These are phyloP conservation scores for Eulithis testata DNA, from an alignment of 2,888 invertebrate genomes.

Conservation along the genomic window DNA sequence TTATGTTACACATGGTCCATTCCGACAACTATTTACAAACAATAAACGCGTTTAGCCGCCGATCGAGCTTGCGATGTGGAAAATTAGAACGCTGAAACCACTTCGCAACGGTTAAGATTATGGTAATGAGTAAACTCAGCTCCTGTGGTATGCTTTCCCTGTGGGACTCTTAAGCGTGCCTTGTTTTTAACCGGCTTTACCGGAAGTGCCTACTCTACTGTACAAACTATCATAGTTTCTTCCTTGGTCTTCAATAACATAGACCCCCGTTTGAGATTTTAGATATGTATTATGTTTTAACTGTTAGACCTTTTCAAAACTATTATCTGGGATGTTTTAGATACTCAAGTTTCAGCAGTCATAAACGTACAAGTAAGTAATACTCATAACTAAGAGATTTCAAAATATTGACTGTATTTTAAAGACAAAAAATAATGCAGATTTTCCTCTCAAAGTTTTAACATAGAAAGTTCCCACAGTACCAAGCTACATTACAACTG, in stretches of 20 bases:
- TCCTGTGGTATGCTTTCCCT: constrained; percentile 10
- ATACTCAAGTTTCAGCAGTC: no score
- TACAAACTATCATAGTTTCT: background rate
- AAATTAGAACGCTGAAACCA: constrained; percentile 55
- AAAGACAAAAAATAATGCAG: constrained; percentile 7
- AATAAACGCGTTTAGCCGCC: constrained; percentile 33
- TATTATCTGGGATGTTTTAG: no score
- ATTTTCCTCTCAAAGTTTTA: constrained; percentile 22
- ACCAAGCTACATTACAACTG: constrained; percentile 38
- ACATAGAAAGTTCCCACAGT: constrained; percentile 42
- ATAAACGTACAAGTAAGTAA: no score
- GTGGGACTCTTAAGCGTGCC: background rate
- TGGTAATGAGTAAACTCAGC: constrained; percentile 55
- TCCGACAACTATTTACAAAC: constrained; percentile 49
- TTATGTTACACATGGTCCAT: constrained; percentile 25
- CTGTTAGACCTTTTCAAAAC: no score
- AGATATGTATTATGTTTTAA: no score
- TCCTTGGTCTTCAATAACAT: background rate
- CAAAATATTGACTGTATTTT: background rate
- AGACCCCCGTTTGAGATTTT: no score
- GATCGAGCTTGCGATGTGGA: constrained; percentile 53
- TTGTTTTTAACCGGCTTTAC: constrained; percentile 6
- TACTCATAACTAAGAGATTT: background rate
- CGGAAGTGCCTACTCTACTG: background rate
- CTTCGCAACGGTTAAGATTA: constrained; percentile 63